A percentile compares a stretch with the other conserved stretches of the same genome.
Evolutionary conservation across 2,797 vertebrate species (phyloP).

Genomic region (Bradypus variegatus): DNA sequence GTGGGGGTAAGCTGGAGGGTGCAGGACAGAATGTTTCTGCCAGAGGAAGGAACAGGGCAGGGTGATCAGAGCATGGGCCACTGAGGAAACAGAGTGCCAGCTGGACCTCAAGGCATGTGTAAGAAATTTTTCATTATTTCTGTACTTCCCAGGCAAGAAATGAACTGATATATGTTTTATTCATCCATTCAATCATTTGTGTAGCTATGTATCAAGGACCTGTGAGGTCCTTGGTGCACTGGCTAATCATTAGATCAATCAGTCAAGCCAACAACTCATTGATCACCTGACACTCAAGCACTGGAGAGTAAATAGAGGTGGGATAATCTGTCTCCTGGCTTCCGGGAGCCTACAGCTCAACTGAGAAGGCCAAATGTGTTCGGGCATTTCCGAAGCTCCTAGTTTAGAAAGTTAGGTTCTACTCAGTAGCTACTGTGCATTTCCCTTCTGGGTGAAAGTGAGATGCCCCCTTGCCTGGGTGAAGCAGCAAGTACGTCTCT

Average conservation of each 20-base stretch:
- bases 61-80: neutral
- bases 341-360: neutral
- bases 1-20: no score
- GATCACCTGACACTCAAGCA: neutral
- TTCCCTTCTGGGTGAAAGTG: neutral
- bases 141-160: neutral
- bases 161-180: neutral
- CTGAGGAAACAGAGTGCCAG: neutral
- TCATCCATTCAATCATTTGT: neutral
- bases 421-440: neutral
- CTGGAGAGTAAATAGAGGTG: neutral
- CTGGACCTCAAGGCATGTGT: neutral
- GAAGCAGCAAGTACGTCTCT: neutral
- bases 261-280: neutral
- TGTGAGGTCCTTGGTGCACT: neutral
- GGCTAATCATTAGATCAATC: neutral
- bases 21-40: neutral
- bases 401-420: neutral
- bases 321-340: neutral
- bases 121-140: neutral
- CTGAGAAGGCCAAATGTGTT: neutral
- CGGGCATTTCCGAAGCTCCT: neutral
- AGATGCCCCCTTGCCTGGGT: neutral
- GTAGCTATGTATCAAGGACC: neutral
- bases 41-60: neutral